Evolutionary conservation across 2,888 invertebrate species (phyloP).

Genomic region (Oscheius onirici): DNA sequence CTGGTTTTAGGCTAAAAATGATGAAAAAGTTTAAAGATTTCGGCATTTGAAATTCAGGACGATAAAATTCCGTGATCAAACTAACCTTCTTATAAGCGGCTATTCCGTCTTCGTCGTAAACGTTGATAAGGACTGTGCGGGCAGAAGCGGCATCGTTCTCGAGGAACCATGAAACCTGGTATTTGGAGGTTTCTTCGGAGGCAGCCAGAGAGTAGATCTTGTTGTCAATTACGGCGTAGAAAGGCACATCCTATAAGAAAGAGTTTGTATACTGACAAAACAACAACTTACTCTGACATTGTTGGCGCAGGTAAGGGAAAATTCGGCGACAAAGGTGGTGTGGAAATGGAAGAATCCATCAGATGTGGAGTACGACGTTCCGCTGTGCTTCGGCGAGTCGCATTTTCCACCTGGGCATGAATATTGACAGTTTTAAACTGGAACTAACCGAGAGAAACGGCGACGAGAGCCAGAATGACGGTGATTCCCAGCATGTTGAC

Average conservation of each 20-base stretch:
- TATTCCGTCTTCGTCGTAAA: slow-evolving; percentile 92
- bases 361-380: slow-evolving; percentile 87
- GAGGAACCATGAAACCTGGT: slow-evolving; percentile 92
- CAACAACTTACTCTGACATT: slow-evolving; percentile 72
- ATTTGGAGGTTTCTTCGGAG: slow-evolving; percentile 81
- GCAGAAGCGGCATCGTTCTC: slow-evolving; percentile 84
- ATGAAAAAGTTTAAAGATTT: too few relatives aligned
- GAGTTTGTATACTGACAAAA: slow-evolving; percentile 1
- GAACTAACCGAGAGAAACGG: slow-evolving; percentile 40
- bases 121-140: slow-evolving; percentile 83
- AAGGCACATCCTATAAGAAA: slow-evolving; percentile 78
- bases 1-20: too few relatives aligned
- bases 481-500: slow-evolving; percentile 41
- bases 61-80: too few relatives aligned
- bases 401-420: slow-evolving; percentile 69
- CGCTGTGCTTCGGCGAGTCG: slow-evolving; percentile 74
- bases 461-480: slow-evolving; percentile 39
- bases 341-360: slow-evolving; percentile 88
- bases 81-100: slow-evolving; percentile 81
- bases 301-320: slow-evolving; percentile 82
- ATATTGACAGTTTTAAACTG: not conserved
- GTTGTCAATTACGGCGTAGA: slow-evolving; percentile 90
- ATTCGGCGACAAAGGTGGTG: slow-evolving; percentile 90
- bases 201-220: slow-evolving; percentile 85
- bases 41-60: too few relatives aligned